Base-by-base conservation (phyloP, 1,140 invertebrate genomes). In the Spodoptera frugiperda region DNA sequence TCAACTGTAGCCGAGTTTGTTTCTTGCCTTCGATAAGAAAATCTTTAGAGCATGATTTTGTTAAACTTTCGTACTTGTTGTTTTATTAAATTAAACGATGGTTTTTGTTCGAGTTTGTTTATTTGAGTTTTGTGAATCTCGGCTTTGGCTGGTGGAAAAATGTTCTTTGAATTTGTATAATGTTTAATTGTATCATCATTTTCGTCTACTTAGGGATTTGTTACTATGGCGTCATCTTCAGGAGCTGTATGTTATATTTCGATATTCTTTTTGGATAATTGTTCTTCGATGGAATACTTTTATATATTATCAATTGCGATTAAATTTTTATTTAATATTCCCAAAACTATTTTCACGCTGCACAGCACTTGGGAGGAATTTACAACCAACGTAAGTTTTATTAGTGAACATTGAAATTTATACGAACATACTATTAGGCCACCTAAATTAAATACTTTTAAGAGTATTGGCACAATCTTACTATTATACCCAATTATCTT, bases 331-430 rank as follows among this genome's bases (percentile, higher is more conserved):
- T 44, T 57, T 48, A 72, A 73, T 49, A 49, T 49, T 61, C 44
- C 17, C 55, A 49, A 72, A 21, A 53, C 51, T 76, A 71, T 65
- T 90, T 92, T 85, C 88, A 91, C 77, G 91, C 90, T 78, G 73
- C 81, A 44, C 80, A 92, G 92, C 79, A 93, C 91, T 84, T 93
- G 92, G 92, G 92, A 93, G 82, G 92, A 93, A 77, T 92, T 92
- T 80, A 87, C 91, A 30, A 91, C 88, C 68, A 93, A 87, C 83
- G 92, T 93, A 92, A 93, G 92, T 93, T 81, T 39, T 49, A 33
- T 25, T 68, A 49, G 61, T 12, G n/a, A 68, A 48, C 0, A 53
- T 59, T 55, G 53, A 25, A 51, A 75, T n/a, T n/a, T n/a, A n/a
- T 44, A 59, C 17, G 17, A 3, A 25, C 15, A 33, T 15, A 14